Evolutionary conservation across 2,797 vertebrate species (phyloP), one percentile per base, ranked within the genome.

Genomic region (Brotula barbata): DNA sequence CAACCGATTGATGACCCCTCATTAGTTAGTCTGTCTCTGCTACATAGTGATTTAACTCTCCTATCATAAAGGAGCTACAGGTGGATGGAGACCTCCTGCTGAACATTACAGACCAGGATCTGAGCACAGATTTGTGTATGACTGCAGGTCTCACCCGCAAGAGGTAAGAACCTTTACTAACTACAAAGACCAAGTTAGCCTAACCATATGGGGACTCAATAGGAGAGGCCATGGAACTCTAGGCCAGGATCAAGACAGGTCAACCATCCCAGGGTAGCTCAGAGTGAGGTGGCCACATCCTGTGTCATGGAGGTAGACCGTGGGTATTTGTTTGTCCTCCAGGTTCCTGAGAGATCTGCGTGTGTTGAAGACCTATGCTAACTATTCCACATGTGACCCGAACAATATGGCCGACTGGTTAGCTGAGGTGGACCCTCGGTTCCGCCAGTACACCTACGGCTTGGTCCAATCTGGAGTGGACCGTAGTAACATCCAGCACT

Each of bases 381-480:
- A 95, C 88, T 99, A 99, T 61, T 94, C 96, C 22, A 98, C 93
- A 0, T 99, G 97, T 0, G 97, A 99, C 85, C 95, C 91, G 52
- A 95, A 96, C 89, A 99, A 98, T 82, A 89, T 99, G 85, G 93
- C 95, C 0, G 97, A 99, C 87, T 98, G 96, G 96, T 83, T 99
- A 64, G 93, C 87, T 0, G 60, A 90, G 40, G 86, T 97, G 45
- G 96, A 98, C 80, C 94, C 94, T 33, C 92, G 84, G 36, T 98
- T 97, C 61, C 94, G 97, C 9, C 96, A 98, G 85, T 99, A 99
- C 87, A 99, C 97, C 0, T 99, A 98, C 0, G 91, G 94, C 70
- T 85, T 99, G 77, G 93, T 96, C 47, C 94, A 93, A 34, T 95
- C 94, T 0, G 94, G 97, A 49, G 93, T 98, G 55, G 93, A 96